Evolutionary conservation across 2,797 vertebrate genomes (phyloP).

Genomic region (Gymnoscopelus microlampas): DNA sequence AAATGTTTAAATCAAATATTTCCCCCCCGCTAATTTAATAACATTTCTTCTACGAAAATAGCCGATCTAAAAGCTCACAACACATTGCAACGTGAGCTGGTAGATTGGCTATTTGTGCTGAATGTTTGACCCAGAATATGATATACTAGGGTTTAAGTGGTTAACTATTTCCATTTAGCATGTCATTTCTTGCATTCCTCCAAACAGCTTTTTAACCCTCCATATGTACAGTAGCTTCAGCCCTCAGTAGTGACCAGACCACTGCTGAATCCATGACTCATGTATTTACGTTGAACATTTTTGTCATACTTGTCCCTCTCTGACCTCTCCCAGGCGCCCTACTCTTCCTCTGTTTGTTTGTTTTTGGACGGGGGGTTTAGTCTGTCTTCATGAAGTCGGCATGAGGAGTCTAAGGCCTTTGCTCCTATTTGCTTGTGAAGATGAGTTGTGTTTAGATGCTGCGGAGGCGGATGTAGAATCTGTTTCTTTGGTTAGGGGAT

Average conservation of each 20-base stretch:
- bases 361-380: neutral
- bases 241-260: slow-evolving; percentile 21
- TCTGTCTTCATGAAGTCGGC: neutral
- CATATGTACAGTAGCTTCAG: slow-evolving; percentile 1
- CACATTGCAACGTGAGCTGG: no score
- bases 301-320: slow-evolving; percentile 58
- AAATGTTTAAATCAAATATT: no score
- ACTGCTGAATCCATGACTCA: slow-evolving; percentile 55
- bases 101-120: no score
- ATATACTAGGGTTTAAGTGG: neutral
- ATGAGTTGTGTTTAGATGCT: slow-evolving; percentile 28
- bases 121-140: no score
- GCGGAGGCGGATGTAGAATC: slow-evolving; percentile 18
- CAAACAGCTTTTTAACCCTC: slow-evolving; percentile 36
- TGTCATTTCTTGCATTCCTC: slow-evolving; percentile 25
- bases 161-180: neutral
- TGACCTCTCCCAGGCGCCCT: slow-evolving; percentile 32
- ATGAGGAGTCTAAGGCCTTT: slow-evolving; percentile 1
- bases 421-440: slow-evolving; percentile 17
- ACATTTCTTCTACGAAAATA: no score
- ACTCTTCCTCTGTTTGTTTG: slow-evolving; percentile 41
- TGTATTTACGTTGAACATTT: slow-evolving; percentile 67
- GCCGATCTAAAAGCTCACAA: no score
- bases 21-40: no score
- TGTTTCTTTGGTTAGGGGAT: slow-evolving; percentile 1